Evolutionary conservation across 1,140 invertebrate species (phyloP).

Genomic region (Oryzaephilus surinamensis): DNA sequence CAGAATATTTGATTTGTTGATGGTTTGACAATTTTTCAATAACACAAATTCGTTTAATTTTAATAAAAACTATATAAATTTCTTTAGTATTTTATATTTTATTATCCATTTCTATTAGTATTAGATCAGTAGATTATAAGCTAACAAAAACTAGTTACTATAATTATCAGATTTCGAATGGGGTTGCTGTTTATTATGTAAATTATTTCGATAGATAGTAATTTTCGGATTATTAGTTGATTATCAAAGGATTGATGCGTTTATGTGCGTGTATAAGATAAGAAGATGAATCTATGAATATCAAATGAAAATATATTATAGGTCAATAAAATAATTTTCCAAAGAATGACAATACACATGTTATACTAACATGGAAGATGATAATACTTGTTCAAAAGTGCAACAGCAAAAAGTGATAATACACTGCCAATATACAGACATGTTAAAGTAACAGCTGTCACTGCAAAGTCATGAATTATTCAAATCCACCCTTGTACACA

Average conservation of each 20-base stretch:
- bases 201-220: slow-evolving; percentile 1
- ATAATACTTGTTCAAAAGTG: slow-evolving; percentile 10
- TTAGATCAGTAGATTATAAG: slow-evolving; percentile 1
- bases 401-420: slow-evolving; percentile 15
- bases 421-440: slow-evolving; percentile 19
- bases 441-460: slow-evolving; percentile 22
- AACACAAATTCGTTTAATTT: slow-evolving; percentile 3
- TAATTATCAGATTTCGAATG: background rate
- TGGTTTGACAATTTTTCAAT: slow-evolving; percentile 2
- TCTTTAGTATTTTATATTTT: slow-evolving; percentile 6
- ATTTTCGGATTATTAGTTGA: slow-evolving; percentile 2
- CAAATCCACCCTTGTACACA: slow-evolving; percentile 22
- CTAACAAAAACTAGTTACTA: background rate
- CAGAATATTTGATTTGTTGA: slow-evolving; percentile 10
- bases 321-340: slow-evolving; percentile 13
- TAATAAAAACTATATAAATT: slow-evolving; percentile 6
- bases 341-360: slow-evolving; percentile 10
- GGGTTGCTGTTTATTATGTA: slow-evolving; percentile 1
- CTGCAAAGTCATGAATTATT: slow-evolving; percentile 24
- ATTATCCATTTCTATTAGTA: slow-evolving; percentile 4
- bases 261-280: slow-evolving; percentile 6
- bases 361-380: slow-evolving; percentile 16
- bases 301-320: slow-evolving; percentile 10
- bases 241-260: no score
- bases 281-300: slow-evolving; percentile 5